Evolutionary conservation across 2,888 invertebrate species (phyloP), one percentile per base, ranked within the genome.

Genomic region (Sphaerophoria taeniata): DNA sequence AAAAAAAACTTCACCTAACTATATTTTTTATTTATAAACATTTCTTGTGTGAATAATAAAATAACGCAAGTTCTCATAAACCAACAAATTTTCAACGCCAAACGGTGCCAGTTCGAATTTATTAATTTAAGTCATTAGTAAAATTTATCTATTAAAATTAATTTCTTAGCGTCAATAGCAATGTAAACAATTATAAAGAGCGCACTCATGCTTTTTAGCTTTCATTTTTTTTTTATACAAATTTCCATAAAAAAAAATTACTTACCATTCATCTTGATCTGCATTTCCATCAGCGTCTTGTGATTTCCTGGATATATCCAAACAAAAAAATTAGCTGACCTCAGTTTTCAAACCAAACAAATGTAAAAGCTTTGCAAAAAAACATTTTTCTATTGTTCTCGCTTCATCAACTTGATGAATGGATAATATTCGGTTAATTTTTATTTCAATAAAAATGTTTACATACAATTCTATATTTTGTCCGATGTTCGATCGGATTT

Each of bases 251-350:
- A 76, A 47, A 70, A 69, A 76, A 43, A 73, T 33, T 71, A 89
- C 91, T 91, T 91, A 91, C 91, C 91, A 91, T 90, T 91, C 91
- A 88, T 91, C 91, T 90, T 90, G 89, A 90, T 91, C 91, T 87
- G 90, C 90, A 88, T 89, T 90, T 89, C 90, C 91, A 89, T 91
- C 91, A 89, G 90, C 90, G 89, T 89, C 90, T 89, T 90, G 89
- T 88, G 91, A 89, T 90, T 91, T 91, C 90, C 91, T 91, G 90
- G 89, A 90, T 76, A 75, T 55, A 74, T 70, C 79, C 79, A 88
- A 88, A 89, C 90, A 88, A 89, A 84, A 88, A 91, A 89, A 84
- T 84, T 84, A 84, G 84, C 79, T 69, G 75, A 75, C 84, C 84
- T 84, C 80, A 72, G n/a, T 75, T 56, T 60, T 71, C 36, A 72